phyloP scores from a whole-genome alignment of 53 echinoderm and acorn worm genomes.

The Antedon mediterranea region DNA sequence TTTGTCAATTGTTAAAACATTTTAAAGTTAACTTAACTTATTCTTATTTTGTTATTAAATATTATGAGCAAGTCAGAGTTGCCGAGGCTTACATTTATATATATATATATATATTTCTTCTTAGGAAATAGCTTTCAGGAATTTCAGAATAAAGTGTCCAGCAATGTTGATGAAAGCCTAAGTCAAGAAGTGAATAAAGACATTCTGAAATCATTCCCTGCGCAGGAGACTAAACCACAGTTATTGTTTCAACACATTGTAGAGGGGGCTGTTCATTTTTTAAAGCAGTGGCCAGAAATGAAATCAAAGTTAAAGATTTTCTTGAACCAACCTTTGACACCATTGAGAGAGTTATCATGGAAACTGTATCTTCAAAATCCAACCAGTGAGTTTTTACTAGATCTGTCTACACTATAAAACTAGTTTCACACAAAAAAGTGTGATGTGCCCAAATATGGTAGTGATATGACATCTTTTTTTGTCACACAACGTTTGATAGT shows the following conservation, averaged over 20 bases:
- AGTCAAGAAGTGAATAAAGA: conserved; percentile 37
- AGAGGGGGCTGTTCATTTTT: conserved; percentile 49
- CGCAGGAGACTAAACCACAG: conserved; percentile 41
- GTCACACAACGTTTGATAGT: too few relatives aligned
- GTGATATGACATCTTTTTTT: too few relatives aligned
- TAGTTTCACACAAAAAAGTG: too few relatives aligned
- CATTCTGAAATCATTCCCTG: conserved; percentile 28
- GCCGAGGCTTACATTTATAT: too few relatives aligned
- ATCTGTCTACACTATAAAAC: too few relatives aligned
- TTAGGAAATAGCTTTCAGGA: conserved; percentile 33
- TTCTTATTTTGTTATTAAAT: too few relatives aligned
- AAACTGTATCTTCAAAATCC: conserved; percentile 53
- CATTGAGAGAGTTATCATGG: conserved; percentile 60
- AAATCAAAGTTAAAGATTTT: conserved; percentile 58
- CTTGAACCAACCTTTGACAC: conserved; percentile 57
- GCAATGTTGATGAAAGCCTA: conserved; percentile 36
- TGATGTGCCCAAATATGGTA: too few relatives aligned
- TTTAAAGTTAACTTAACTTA: too few relatives aligned
- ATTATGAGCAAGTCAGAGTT: too few relatives aligned
- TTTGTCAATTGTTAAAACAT: background rate
- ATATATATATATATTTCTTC: background rate
- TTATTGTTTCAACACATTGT: conserved; percentile 46
- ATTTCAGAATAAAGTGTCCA: conserved; percentile 20
- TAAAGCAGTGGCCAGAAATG: conserved; percentile 73
- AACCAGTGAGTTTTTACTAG: conserved; percentile 35